Conservation (phyloP, 2,888 invertebrate species). For the Ametastegia equiseti region DNA sequence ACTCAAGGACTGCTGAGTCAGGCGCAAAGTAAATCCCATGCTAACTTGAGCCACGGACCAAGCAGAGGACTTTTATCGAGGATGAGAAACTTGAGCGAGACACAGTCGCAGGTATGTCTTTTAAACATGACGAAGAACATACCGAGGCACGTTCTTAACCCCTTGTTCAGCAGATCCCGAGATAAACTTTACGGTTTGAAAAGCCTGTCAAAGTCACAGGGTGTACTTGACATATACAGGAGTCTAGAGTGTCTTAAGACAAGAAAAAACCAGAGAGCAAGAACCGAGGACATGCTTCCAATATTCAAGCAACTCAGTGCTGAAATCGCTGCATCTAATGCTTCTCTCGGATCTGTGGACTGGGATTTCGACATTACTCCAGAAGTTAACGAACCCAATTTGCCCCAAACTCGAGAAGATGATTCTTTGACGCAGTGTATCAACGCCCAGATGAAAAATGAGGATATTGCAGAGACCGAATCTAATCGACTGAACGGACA, state of each 20-base stretch:
- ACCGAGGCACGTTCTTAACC: slow-evolving; percentile 59
- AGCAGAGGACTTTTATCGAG: slow-evolving; percentile 68
- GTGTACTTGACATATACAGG: slow-evolving; percentile 75
- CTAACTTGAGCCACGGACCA: slow-evolving; percentile 66
- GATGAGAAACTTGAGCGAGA: slow-evolving; percentile 70
- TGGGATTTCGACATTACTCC: slow-evolving; percentile 2
- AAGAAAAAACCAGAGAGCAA: slow-evolving; percentile 66
- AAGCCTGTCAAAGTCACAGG: slow-evolving; percentile 77
- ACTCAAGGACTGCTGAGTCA: slow-evolving; percentile 71
- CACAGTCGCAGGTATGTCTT: slow-evolving; percentile 74
- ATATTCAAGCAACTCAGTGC: slow-evolving; percentile 65
- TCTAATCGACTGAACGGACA: background rate
- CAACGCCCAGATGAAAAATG: background rate
- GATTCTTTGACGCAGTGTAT: background rate
- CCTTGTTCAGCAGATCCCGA: slow-evolving; percentile 72
- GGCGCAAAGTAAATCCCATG: slow-evolving; percentile 71
- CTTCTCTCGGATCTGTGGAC: slow-evolving; percentile 24
- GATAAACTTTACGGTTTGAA: slow-evolving; percentile 77
- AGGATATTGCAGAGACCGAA: background rate
- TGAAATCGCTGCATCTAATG: slow-evolving; percentile 57
- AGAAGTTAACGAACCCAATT: background rate
- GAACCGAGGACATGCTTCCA: slow-evolving; percentile 68
- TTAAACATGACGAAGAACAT: slow-evolving; percentile 58
- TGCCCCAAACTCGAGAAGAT: background rate
- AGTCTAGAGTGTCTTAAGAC: slow-evolving; percentile 70